Base-by-base conservation (phyloP, 2,113 vertebrate species). In the Carassius gibelio region DNA sequence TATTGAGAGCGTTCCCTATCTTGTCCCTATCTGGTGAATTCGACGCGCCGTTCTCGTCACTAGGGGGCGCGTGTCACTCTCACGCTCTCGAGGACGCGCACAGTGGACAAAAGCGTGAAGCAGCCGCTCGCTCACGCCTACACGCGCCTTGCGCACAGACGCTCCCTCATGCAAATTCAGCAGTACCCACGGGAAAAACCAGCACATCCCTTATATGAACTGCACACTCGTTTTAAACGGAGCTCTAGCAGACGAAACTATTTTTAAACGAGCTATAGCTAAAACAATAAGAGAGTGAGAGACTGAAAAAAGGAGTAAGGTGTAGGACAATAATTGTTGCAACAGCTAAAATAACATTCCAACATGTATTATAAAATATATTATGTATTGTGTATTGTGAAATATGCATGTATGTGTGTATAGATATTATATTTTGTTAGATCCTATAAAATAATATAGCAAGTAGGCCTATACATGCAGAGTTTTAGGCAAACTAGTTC, bases 31-130 rank as follows among this genome's bases (percentile, higher is more conserved):
- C 4, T 75, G 55, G 36, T 13, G 14, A 64, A 36, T 15, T 23
- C 36, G 36, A 38, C 36, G 64, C 36, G 84, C 13, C 26, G 3
- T 76, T 89, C 80, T 90, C 86, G 75, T 92, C 93, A 92, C 93
- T 89, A 94, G 93, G 91, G 92, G 93, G 94, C 88, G 91, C 91
- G 87, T 87, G 61, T 84, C 66, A 8, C 52, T 71, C 23, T 52
- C 62, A 66, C 42, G 42, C 8, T 42, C 38, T 8, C 7, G 38
- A 42, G 38, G 8, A 45, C 42, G 8, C 15, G 89, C 55, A 81
- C 72, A 57, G 66, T 85, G 83, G 84, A 85, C 84, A 86, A 77
- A 79, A 83, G 86, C 89, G 57, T 66, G 75, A 38, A 38, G 55
- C 85, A 81, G 71, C 75, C 66, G 83, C 71, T 64, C 77, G 78